A percentile compares a stretch with the other conserved stretches of the same genome.
These are phyloP conservation scores for Nephrotoma guestfalica DNA, from an alignment of 2,888 invertebrate species.

Conservation along the genomic window DNA sequence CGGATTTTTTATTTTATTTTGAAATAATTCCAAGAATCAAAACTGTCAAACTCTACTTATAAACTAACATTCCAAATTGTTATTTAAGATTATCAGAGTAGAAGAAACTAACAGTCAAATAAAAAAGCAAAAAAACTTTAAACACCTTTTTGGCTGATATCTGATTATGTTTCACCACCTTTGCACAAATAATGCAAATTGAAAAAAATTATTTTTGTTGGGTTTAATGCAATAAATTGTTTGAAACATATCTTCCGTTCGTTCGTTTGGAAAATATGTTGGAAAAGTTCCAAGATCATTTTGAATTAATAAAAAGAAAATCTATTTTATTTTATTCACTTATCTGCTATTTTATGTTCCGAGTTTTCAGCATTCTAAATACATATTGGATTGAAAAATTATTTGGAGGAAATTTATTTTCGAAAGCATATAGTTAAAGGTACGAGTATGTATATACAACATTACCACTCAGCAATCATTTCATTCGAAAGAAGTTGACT, in stretches of 20 bases:
- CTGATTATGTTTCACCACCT: neutral
- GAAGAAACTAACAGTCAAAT: neutral
- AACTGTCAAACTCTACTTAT: neutral
- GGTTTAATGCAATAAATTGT: neutral
- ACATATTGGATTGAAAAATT: neutral
- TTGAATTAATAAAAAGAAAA: neutral
- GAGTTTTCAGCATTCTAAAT: neutral
- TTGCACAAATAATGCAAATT: neutral
- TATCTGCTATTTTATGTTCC: neutral
- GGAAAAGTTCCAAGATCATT: neutral
- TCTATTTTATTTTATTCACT: neutral
- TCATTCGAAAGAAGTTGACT: too few species aligned
- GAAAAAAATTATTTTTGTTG: neutral
- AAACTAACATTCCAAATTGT: neutral
- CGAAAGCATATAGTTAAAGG: neutral
- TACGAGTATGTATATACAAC: neutral
- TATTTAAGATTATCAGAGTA: neutral
- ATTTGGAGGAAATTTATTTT: neutral
- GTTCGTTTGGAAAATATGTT: neutral
- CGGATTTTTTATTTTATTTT: neutral
- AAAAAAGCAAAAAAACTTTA: neutral
- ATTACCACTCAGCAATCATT: too few species aligned
- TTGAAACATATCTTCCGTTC: neutral
- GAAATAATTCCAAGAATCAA: neutral
- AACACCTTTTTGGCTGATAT: neutral